These are phyloP conservation scores for Drosophila lacteicornis DNA, from an alignment of 1,140 invertebrate genomes.

Conservation along the genomic window DNA sequence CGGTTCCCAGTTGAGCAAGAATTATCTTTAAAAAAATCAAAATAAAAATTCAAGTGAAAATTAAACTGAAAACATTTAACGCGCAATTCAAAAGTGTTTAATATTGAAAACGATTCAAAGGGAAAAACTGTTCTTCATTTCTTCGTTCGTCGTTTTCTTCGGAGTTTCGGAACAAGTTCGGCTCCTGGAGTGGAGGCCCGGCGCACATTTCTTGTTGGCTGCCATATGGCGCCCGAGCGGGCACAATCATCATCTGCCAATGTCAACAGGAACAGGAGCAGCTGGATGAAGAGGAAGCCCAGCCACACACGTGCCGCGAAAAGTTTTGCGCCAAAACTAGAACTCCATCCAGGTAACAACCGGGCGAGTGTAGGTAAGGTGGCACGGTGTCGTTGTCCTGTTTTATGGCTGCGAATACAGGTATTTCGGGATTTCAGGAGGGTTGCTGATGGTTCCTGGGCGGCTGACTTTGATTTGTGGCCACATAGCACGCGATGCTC, in stretches of 20 bases:
- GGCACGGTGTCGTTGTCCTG: conserved; percentile 29
- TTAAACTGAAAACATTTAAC: neutral
- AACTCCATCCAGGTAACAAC: conserved; percentile 25
- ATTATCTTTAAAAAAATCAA: too few species aligned
- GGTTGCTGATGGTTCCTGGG: neutral
- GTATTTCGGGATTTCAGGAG: neutral
- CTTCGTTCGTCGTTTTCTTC: neutral
- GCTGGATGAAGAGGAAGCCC: conserved; percentile 12
- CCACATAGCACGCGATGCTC: conserved; percentile 43
- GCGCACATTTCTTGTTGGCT: conserved; percentile 1
- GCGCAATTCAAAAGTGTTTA: conserved; percentile 2
- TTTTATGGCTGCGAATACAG: neutral
- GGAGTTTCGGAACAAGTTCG: conserved; percentile 2
- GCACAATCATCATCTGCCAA: conserved; percentile 16
- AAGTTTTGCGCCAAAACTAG: conserved; percentile 46
- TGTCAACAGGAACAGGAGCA: conserved; percentile 26
- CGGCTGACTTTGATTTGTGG: conserved; percentile 53
- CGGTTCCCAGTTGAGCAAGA: conserved; percentile 3
- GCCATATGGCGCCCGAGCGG: conserved; percentile 33
- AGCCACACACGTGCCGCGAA: conserved; percentile 29
- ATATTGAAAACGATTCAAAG: neutral
- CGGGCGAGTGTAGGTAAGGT: neutral
- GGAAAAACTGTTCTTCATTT: neutral
- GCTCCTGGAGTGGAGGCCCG: neutral
- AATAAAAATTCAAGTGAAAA: neutral